Base-by-base conservation (phyloP, 2,113 vertebrate genomes). In the Myrmophylax atrothorax region DNA sequence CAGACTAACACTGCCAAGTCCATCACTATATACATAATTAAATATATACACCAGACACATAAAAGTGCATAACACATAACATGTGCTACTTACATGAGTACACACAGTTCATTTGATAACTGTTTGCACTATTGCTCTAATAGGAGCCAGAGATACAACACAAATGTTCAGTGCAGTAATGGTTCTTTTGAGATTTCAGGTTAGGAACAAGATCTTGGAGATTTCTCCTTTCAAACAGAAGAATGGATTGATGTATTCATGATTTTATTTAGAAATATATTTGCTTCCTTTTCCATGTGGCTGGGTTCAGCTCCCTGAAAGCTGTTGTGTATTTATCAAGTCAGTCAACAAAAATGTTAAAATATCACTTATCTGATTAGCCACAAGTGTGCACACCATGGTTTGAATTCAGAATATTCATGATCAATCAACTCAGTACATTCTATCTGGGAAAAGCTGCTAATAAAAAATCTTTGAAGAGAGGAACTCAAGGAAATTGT, bases 381-480 rank as follows among this genome's bases (percentile, higher is more conserved):
- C 53, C 25, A 35, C 64, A 70, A 37, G 10, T 22, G 63, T 9
- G 18, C 29, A 35, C 9, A 15, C 23, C 13, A 29, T 0, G 0
- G 6, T n/a, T 87, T 31, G 35, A 78, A 52, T 68, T 50, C 53
- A 87, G 49, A 89, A 92, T 84, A 91, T 84, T 93, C 76, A 84
- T 49, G 79, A 92, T 68, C 81, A 92, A 84, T 89, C 89, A 68
- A 53, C 25, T 58, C 31, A 38, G 58, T 68, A 90, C 68, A 70
- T 37, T 64, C 6, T 46, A 68, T 62, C 74, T 85, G 44, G 46
- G 18, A 91, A 88, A 87, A 89, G 24, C 58, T 79, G 69, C 70
- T 95, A 86, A 94, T 93, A 87, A 93, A 89, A 92, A 84, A 83
- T 87, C 77, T 53, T 69, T 84, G 37, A 85, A 91, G 37, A 89